Base-by-base conservation (phyloP, 2,113 vertebrate genomes). In the Dissostichus mawsoni region DNA sequence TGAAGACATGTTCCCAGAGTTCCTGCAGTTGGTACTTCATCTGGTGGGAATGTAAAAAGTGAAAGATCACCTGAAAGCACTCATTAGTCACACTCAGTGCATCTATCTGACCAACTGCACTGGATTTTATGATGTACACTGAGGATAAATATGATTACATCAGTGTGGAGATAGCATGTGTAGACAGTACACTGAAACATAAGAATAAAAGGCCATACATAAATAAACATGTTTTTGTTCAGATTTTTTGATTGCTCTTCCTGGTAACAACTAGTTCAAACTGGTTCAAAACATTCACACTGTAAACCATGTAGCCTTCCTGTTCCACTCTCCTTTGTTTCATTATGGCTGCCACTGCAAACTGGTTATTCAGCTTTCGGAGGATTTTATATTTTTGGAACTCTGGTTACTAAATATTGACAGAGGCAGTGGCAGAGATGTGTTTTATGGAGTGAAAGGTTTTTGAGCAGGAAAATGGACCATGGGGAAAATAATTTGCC, bases 211-310 rank as follows among this genome's bases (percentile, higher is more conserved):
- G 11, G 45, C 14, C 10, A 25, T 2, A 7, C 18, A 68, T 52
- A 36, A 81, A 83, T 25, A 72, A 17, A 0, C 25, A 78, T 51
- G 14, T 16, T 45, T 59, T 36, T 80, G 63, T 65, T 75, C 68
- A 82, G 47, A 69, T 70, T 84, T 76, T 11, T 51, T 52, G 1
- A 71, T 57, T 57, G 25, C 8, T 2, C 2, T 58, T 17, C 8
- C 61, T 18, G 20, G 45, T 23, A 11, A 41, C 47, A 29, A 52
- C 2, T 7, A 3, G 25, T 20, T 61, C 47, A 36, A 16, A 61
- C 11, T 23, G 11, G 29, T 36, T 41, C 4, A 7, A 41, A 4
- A 7, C n/a, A 13, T 50, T 23, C 17, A 16, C 5, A 29, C 17
- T 29, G 56, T 13, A 18, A 5, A 59, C 59, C 9, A 29, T 29